Evolutionary conservation across 2,888 invertebrate species (phyloP), one percentile per base, ranked within the genome.

Genomic region (Sthenelais limicola): DNA sequence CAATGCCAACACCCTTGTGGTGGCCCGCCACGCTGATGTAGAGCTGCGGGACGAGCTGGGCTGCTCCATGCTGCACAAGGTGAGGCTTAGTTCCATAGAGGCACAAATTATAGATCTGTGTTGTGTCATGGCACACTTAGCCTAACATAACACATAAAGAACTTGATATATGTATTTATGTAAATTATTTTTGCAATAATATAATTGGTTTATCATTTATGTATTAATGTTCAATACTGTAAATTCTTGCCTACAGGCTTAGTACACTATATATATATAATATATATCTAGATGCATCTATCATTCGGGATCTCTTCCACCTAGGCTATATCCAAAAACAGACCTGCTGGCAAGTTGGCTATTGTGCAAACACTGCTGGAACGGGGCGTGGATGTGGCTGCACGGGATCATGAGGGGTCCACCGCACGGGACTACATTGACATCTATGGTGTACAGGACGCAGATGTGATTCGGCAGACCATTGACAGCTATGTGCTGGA

Each of bases 341-440:
- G 73, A 3, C 33, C 54, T 3, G 71, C 68, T n/a, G 75, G 71
- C 35, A 82, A 82, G 58, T 33, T 52, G n/a, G 78, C 80, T 24
- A 76, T 82, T 18, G 70, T 82, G 26, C 62, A 75, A 32, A 74
- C 70, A 15, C 73, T 82, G 24, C 71, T 82, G 43, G 79, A 81
- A n/a, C 68, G 82, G 9, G 80, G 79, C 33, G 73, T 81, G 15
- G 75, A 82, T 72, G 76, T 82, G 38, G 76, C 81, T 3, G 77
- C 81, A 15, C 73, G 82, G 12, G 82, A 82, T 72, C 67, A 67
- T n/a, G 77, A 80, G 30, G 82, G 82, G 7, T 68, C 56, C 33
- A 82, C 82, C 9, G 78, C 82, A 33, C 52, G 82, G 26, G 82
- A 82, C 73, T 80, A 82, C 71, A 72, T 77, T 33, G 69, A 58